phyloP scores from a whole-genome alignment of 2,888 invertebrate genomes.

The Sussaba pulchella region DNA sequence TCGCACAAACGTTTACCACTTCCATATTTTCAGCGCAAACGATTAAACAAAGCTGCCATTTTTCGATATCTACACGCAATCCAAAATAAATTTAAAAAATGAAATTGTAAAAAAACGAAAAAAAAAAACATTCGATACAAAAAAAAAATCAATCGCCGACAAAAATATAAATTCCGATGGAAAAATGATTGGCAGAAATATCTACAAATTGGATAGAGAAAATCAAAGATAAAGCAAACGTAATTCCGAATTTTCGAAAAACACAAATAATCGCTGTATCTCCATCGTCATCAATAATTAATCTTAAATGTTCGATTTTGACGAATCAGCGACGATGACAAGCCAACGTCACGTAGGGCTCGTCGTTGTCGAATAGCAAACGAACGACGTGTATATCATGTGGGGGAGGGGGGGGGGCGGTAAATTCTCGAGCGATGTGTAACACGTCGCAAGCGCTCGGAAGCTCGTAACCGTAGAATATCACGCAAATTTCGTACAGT shows the following conservation, averaged over 20 bases:
- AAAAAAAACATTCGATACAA: background rate
- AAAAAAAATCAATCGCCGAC: background rate
- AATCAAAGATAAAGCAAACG: no score
- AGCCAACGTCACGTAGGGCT: conserved; percentile 79
- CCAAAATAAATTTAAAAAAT: background rate
- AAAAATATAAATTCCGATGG: background rate
- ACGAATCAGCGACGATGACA: conserved; percentile 77
- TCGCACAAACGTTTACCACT: conserved; percentile 15
- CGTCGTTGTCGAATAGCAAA: conserved; percentile 73
- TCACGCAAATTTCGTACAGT: conserved; percentile 74
- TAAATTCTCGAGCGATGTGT: conserved; percentile 45
- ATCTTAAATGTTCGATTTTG: conserved; percentile 52
- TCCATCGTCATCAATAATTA: no score
- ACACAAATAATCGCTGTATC: no score
- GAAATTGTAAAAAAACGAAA: background rate
- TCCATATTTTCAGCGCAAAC: background rate
- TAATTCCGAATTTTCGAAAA: no score
- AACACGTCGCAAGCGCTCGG: conserved; percentile 40
- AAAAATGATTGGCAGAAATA: background rate
- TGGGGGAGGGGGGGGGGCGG: conserved; percentile 35
- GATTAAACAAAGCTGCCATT: conserved; percentile 15
- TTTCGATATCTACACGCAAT: conserved; percentile 26
- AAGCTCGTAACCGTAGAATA: conserved; percentile 55
- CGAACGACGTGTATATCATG: no score
- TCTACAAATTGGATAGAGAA: conserved; percentile 17